Conservation (phyloP, 2,888 invertebrate genomes). For the Philereme transversata region DNA sequence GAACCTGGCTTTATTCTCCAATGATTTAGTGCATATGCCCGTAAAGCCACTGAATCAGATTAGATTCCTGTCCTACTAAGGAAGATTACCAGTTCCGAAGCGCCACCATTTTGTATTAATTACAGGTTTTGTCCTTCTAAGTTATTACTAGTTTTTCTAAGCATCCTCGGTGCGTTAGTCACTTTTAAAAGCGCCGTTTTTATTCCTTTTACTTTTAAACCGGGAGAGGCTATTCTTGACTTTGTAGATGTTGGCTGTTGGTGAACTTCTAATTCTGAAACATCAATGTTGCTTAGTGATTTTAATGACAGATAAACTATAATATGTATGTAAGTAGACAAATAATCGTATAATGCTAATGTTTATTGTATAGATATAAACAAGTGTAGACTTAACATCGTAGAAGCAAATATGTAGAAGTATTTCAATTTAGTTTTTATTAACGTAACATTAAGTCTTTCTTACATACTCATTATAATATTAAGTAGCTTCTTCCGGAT, state of each 20-base stretch:
- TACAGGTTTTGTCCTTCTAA: conserved; percentile 21
- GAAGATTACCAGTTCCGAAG: conserved; percentile 22
- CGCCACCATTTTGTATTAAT: conserved; percentile 21
- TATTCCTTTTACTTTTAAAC: conserved; percentile 13
- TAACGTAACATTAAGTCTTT: too few relatives aligned
- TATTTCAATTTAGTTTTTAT: too few relatives aligned
- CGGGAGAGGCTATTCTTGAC: conserved; percentile 18
- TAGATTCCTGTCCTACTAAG: conserved; percentile 29
- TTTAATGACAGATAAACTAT: too few relatives aligned
- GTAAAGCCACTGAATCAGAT: conserved; percentile 33
- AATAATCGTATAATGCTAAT: too few relatives aligned
- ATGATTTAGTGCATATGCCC: conserved; percentile 24
- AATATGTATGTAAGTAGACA: too few relatives aligned
- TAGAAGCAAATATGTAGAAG: too few relatives aligned
- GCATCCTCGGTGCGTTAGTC: conserved; percentile 21
- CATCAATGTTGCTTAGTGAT: background rate
- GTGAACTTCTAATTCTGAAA: conserved; percentile 23
- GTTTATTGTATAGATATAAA: too few relatives aligned
- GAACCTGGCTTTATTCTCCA: conserved; percentile 3
- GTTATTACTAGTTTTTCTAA: conserved; percentile 29
- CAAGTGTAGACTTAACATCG: too few relatives aligned
- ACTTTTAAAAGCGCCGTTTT: conserved; percentile 3
- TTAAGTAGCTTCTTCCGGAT: conserved; percentile 18
- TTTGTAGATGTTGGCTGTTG: conserved; percentile 7
- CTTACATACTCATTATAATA: background rate